Evolutionary conservation across 2,113 vertebrate genomes (phyloP).

Genomic region (Colinus virginianus): DNA sequence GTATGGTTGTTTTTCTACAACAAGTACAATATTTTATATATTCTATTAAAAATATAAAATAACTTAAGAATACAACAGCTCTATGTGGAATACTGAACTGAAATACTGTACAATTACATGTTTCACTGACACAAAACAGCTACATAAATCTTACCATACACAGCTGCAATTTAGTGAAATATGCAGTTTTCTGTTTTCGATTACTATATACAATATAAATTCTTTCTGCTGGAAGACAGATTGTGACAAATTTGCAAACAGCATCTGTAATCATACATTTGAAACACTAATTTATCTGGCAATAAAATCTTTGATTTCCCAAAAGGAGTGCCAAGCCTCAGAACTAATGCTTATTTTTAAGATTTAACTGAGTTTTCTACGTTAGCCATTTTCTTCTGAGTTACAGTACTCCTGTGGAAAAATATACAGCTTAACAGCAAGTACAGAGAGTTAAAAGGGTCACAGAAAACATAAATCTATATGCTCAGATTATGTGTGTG

Average conservation of each 20-base stretch:
- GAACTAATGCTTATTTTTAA: slow-evolving; percentile 79
- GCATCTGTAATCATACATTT: slow-evolving; percentile 83
- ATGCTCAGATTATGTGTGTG: slow-evolving; percentile 68
- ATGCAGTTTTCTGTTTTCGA: slow-evolving; percentile 83
- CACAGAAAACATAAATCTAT: slow-evolving; percentile 81
- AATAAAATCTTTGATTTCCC: slow-evolving; percentile 86
- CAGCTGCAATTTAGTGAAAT: slow-evolving; percentile 84
- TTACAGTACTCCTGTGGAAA: slow-evolving; percentile 76
- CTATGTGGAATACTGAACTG: slow-evolving; percentile 62
- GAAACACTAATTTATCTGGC: slow-evolving; percentile 83
- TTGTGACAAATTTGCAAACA: slow-evolving; percentile 83
- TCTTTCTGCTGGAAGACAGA: slow-evolving; percentile 80
- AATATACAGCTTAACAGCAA: slow-evolving; percentile 84
- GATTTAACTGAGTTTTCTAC: slow-evolving; percentile 80
- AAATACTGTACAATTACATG: slow-evolving; percentile 72
- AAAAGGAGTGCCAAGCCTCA: slow-evolving; percentile 78
- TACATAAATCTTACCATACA: slow-evolving; percentile 78
- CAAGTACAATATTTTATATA: slow-evolving; percentile 55
- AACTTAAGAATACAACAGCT: slow-evolving; percentile 55
- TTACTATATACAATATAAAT: slow-evolving; percentile 86
- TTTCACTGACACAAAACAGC: slow-evolving; percentile 80
- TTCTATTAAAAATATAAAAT: slow-evolving; percentile 70
- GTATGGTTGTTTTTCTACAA: slow-evolving; percentile 10
- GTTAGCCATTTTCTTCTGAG: slow-evolving; percentile 80
- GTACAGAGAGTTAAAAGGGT: slow-evolving; percentile 83